A percentile compares a stretch with the other conserved stretches of the same genome.
phyloP scores from a whole-genome alignment of 1,140 invertebrate genomes.

The Harpegnathos saltator region DNA sequence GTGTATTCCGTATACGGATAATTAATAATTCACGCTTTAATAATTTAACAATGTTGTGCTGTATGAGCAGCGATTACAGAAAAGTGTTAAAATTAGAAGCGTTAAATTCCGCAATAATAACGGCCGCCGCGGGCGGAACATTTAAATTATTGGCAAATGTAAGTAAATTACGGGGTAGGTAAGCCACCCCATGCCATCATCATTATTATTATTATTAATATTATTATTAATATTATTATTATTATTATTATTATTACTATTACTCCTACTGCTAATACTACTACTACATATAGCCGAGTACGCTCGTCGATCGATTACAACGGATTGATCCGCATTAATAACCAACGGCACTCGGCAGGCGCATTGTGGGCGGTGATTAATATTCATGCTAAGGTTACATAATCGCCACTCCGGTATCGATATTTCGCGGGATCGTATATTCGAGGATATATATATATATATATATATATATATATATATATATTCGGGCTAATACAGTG shows the following conservation, averaged over 20 bases:
- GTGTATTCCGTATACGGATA: neutral
- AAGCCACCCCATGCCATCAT: neutral
- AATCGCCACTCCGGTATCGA: constrained; percentile 38
- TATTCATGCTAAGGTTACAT: constrained; percentile 53
- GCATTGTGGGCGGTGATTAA: constrained; percentile 30
- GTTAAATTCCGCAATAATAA: constrained; percentile 24
- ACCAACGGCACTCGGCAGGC: constrained; percentile 1
- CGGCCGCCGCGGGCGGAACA: constrained; percentile 14
- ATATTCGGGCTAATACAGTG: constrained; percentile 23
- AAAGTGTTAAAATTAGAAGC: neutral
- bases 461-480: no score
- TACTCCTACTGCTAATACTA: no score
- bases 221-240: constrained; percentile 1
- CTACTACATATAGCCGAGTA: neutral
- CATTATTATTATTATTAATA: neutral
- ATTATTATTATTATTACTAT: neutral
- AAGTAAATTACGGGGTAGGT: constrained; percentile 23
- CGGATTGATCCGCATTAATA: constrained; percentile 47
- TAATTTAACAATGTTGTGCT: neutral
- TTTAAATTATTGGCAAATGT: constrained; percentile 23
- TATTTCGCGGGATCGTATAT: constrained; percentile 39
- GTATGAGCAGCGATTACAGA: neutral
- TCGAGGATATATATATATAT: neutral
- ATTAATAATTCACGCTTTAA: neutral
- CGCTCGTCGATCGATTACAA: constrained; percentile 12